Base-by-base conservation (phyloP, 2,888 invertebrate species). In the Rhagium mordax region DNA sequence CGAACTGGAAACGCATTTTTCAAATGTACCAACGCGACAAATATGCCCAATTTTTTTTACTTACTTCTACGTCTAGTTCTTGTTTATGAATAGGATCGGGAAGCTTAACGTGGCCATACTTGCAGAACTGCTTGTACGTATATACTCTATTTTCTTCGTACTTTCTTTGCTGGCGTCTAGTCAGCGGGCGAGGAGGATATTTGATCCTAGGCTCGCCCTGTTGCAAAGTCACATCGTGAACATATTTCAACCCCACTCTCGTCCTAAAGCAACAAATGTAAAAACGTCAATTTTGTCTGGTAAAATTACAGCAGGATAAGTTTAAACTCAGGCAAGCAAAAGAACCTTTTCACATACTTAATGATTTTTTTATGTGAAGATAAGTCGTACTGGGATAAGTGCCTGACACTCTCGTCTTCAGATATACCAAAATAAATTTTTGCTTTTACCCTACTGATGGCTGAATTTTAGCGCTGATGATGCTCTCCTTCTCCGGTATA, bases 71-170 rank as follows among this genome's bases (percentile, higher is more conserved):
- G 6, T 77, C 71, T 3, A 82, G 13, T 72, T 79, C 79, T 61
- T 76, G 80, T 5, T 74, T 53, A 16, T 79, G 60, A 10, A 76
- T 64, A 3, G 86, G 86, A 62, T 82, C 83, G 0, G 85, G 83
- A 41, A 87, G 49, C 18, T 83, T 76, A 0, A 84, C 53, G 7
- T 80, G 74, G n/a, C 82, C 81, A 62, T 82, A 84, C 65, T 85
- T 82, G 74, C 86, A 87, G 67, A 85, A 85, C 27, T 80, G 79
- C 55, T 81, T 79, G 6, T 77, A 77, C 53, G 82, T 83, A 51
- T 79, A 70, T 3, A 78, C 73, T 24, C 83, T 77, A 49, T 83
- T 82, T 48, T 77, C 77, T 57, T 79, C 78, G 7, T 70, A 76
- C 18, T 72, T 73, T 69, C 73, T 69, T 55, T 74, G 71, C 41